A percentile compares a stretch with the other conserved stretches of the same genome.
phyloP scores from a whole-genome alignment of 2,113 vertebrate genomes.

The Ptilorrhoa leucosticta region DNA sequence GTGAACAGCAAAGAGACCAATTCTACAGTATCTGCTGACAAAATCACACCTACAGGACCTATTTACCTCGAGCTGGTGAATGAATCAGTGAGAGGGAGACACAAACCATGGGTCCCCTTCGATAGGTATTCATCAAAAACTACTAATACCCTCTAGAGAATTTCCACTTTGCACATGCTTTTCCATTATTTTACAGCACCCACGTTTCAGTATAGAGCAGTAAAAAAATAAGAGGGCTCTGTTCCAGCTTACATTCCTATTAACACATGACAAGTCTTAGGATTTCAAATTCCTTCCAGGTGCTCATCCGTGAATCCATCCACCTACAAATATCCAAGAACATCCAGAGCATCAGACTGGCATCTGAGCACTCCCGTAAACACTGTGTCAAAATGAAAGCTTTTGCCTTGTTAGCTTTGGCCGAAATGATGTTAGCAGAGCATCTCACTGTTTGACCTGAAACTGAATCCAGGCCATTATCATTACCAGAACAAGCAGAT shows the following conservation, averaged over 20 bases:
- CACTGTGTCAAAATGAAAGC: neutral
- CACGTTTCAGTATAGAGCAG: rapidly evolving
- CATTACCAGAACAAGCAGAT: neutral
- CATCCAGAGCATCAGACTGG: neutral
- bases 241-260: neutral
- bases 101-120: rapidly evolving
- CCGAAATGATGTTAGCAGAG: neutral
- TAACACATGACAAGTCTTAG: neutral
- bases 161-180: neutral
- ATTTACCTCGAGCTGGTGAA: neutral
- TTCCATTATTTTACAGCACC: neutral
- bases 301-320: neutral
- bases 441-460: neutral
- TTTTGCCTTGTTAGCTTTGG: neutral
- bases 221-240: neutral
- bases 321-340: neutral
- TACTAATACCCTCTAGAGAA: neutral
- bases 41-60: neutral
- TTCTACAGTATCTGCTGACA: neutral
- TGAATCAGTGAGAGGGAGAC: neutral
- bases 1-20: neutral
- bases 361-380: neutral
- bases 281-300: neutral
- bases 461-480: neutral
- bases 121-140: too few species aligned